Base-by-base conservation (phyloP, 2,797 vertebrate genomes). In the Sebastiscus albofasciatus region DNA sequence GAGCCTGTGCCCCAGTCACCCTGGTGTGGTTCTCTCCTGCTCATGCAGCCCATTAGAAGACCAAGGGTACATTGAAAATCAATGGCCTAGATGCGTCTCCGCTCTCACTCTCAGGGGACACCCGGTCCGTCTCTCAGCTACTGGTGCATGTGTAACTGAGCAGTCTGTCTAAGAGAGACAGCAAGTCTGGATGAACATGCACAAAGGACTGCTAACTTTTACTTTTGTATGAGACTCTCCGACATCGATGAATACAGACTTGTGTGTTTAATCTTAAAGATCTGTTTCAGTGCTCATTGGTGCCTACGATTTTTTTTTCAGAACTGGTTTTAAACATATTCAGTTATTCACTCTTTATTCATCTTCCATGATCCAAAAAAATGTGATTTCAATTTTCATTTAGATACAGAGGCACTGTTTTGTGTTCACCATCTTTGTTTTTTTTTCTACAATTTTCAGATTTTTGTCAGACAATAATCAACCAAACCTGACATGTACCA, bases 61-160 rank as follows among this genome's bases (percentile, higher is more conserved):
- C 79, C 79, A 49, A 79, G 46, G 71, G 65, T 77, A 81, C 85
- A 87, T 80, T 89, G 89, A 87, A 93, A 95, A 94, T 94, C 93
- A 88, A 92, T 94, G 91, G 73, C 72, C 80, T 89, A 67, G 86
- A 91, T 89, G 92, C 26, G 2, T 87, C 85, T 91, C 80, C 61
- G 7, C 67, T 87, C 84, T 54, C n/a, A 0, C 4, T 80, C 87
- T 82, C 86, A 24, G 52, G 72, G 68, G 85, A 75, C 22, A 2
- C 4, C 5, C 2, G 13, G 55, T 85, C 80, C 49, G 83, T 86
- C 86, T 84, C 75, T 87, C 80, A 80, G 79, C 78, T 61, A 20
- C 68, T 36, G 60, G 69, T 78, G 80, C 80, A 70, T 75, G 75
- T 82, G 87, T 71, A 89, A 86, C 74, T 33, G 79, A 87, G 79